Evolutionary conservation across 1,140 invertebrate species (phyloP).

Genomic region (Tribolium madens): DNA sequence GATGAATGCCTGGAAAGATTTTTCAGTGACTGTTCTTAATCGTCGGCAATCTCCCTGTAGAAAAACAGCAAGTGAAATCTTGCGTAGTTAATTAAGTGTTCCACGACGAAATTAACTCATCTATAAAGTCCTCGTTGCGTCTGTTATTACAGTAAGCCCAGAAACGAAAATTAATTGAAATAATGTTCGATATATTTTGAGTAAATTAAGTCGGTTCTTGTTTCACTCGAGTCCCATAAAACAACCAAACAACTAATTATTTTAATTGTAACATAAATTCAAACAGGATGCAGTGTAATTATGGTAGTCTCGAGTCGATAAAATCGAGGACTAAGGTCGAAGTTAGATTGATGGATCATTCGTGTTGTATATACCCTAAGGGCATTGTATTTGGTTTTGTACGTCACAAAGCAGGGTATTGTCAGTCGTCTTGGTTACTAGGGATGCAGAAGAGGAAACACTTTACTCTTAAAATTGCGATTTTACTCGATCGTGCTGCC

Average conservation of each 20-base stretch:
- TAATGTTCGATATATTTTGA: too few relatives aligned
- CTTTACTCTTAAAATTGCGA: slow-evolving; percentile 32
- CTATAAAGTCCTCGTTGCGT: slow-evolving; percentile 1
- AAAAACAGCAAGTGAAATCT: slow-evolving; percentile 18
- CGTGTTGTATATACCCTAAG: slow-evolving; percentile 23
- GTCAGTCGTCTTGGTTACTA: slow-evolving; percentile 8
- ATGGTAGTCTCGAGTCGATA: slow-evolving; percentile 16
- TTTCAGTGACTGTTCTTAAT: slow-evolving; percentile 23
- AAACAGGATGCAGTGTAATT: slow-evolving; percentile 1
- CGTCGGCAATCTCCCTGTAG: neutral
- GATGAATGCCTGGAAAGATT: slow-evolving; percentile 14
- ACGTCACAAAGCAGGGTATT: slow-evolving; percentile 4
- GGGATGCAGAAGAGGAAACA: slow-evolving; percentile 11
- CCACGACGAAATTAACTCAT: slow-evolving; percentile 10
- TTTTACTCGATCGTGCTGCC: slow-evolving; percentile 29
- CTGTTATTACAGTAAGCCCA: neutral
- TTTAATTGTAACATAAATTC: slow-evolving; percentile 26
- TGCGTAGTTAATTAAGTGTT: slow-evolving; percentile 18
- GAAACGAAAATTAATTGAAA: too few relatives aligned
- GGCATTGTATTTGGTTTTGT: slow-evolving; percentile 17
- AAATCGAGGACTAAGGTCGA: slow-evolving; percentile 17
- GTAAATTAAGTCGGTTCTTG: too few relatives aligned
- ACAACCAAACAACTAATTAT: slow-evolving; percentile 31
- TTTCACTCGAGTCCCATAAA: slow-evolving; percentile 1
- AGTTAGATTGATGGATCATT: slow-evolving; percentile 24